Base-by-base conservation (phyloP, 2,113 vertebrate species). In the Cathartes aura region DNA sequence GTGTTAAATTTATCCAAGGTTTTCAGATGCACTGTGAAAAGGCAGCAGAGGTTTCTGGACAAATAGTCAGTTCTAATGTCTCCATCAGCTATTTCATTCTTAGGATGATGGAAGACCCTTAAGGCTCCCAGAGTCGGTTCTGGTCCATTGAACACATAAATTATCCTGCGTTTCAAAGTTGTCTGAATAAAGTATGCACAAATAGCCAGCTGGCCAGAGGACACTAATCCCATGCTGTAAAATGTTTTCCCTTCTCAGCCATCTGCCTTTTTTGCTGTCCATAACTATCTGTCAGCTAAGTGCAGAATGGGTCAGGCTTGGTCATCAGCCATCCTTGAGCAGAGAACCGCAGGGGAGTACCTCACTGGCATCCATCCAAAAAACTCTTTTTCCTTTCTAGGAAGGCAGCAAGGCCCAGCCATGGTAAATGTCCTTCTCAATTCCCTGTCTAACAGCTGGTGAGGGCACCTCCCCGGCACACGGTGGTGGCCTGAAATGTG, bases 261-360 rank as follows among this genome's bases (percentile, higher is more conserved):
- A 93, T 94, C 94, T 96, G 86, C 95, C 73, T 84, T 80, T 67
- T 75, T 74, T 83, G 59, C 71, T 93, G 79, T 64, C 87, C 68
- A 15, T 18, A 75, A 47, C 58, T 88, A 45, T 60, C 93, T 64
- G 80, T 92, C 93, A 97, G 34, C 82, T 26, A 42, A 70, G 76
- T 29, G 58, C 62, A 47, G 88, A 53, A 52, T 4, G 73, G 91
- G 72, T 89, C 83, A 85, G 58, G 48, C 59, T 78, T 89, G 81
- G 72, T 38, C 72, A 74, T 11, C 20, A 55, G 29, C 74, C 67
- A 48, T 43, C 53, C 53, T 20, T 5, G 86, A 95, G 91, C 2
- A 0, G 76, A 74, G 82, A 50, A 50, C 47, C 56, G 79, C 74
- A 53, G 56, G 43, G 75, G 22, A 76, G 53, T 40, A 62, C n/a